Evolutionary conservation across 2,113 vertebrate genomes (phyloP).

Genomic region (Butorides virescens): DNA sequence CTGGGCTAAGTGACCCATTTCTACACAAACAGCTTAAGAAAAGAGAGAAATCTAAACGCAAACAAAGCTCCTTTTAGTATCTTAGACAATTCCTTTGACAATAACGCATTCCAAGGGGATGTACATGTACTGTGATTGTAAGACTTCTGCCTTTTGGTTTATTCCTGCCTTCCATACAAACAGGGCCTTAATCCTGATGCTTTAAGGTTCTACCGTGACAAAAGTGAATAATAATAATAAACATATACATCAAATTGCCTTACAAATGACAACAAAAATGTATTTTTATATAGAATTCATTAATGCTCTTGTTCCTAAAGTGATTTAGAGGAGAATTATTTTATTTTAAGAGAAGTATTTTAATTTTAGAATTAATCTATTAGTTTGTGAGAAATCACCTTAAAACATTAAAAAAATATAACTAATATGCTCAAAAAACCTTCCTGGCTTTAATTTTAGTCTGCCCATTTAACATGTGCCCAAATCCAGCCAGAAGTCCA

Average conservation of each 20-base stretch:
- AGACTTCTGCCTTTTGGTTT: not conserved
- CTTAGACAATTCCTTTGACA: not conserved
- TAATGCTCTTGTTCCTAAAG: not conserved
- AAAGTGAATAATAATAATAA: not conserved
- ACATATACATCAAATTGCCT: not conserved
- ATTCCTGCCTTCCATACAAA: not conserved
- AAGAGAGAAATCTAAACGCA: not conserved
- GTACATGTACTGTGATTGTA: not conserved
- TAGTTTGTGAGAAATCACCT: not conserved
- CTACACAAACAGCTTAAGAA: constrained; percentile 1
- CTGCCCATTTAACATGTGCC: not conserved
- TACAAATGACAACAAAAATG: not conserved
- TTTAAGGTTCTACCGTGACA: not conserved
- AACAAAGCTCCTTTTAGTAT: not conserved
- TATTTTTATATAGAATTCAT: not conserved
- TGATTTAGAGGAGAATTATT: not conserved
- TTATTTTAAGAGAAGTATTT: not conserved
- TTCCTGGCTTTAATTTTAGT: not conserved
- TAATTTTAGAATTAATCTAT: not conserved
- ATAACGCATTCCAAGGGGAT: not conserved
- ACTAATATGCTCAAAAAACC: not conserved
- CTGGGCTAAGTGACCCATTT: constrained; percentile 12
- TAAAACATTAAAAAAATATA: not conserved
- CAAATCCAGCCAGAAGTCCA: not conserved
- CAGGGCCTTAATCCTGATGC: not conserved